These are phyloP conservation scores for Pseudomyrmex pallidus DNA, from an alignment of 1,140 invertebrate genomes.

Conservation along the genomic window DNA sequence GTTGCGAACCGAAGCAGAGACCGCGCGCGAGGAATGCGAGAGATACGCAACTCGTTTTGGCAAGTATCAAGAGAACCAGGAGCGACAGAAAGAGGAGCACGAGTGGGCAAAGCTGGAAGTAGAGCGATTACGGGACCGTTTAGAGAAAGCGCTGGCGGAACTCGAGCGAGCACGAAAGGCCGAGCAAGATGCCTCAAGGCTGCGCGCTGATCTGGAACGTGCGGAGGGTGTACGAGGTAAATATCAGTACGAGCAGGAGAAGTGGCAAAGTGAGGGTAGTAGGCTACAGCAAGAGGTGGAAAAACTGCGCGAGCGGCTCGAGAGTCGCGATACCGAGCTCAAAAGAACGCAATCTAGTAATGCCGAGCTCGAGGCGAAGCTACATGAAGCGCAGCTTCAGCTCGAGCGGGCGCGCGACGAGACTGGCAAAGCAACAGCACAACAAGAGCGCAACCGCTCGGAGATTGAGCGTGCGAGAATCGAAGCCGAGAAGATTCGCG, in stretches of 20 bases:
- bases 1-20: slow-evolving; percentile 89
- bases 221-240: slow-evolving; percentile 92
- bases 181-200: slow-evolving; percentile 88
- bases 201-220: slow-evolving; percentile 90
- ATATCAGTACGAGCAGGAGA: slow-evolving; percentile 95
- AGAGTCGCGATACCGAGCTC: slow-evolving; percentile 90
- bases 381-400: slow-evolving; percentile 92
- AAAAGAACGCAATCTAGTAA: slow-evolving; percentile 89
- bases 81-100: slow-evolving; percentile 91
- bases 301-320: slow-evolving; percentile 90
- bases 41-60: slow-evolving; percentile 90
- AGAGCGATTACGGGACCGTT: slow-evolving; percentile 92
- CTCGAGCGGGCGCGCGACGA: slow-evolving; percentile 92
- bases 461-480: slow-evolving; percentile 93
- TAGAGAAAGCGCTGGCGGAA: slow-evolving; percentile 92
- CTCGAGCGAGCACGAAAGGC: slow-evolving; percentile 90
- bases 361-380: slow-evolving; percentile 90
- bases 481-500: slow-evolving; percentile 93
- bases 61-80: slow-evolving; percentile 92
- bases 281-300: slow-evolving; percentile 88
- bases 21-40: slow-evolving; percentile 89
- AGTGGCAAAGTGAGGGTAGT: slow-evolving; percentile 87
- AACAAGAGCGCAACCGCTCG: slow-evolving; percentile 91
- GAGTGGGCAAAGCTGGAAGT: slow-evolving; percentile 93
- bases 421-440: slow-evolving; percentile 89